Percentiles rank a stretch among this genome's conserved stretches.
Evolutionary conservation across 2,888 invertebrate species (phyloP).

Genomic region (Synanthedon tipuliformis): DNA sequence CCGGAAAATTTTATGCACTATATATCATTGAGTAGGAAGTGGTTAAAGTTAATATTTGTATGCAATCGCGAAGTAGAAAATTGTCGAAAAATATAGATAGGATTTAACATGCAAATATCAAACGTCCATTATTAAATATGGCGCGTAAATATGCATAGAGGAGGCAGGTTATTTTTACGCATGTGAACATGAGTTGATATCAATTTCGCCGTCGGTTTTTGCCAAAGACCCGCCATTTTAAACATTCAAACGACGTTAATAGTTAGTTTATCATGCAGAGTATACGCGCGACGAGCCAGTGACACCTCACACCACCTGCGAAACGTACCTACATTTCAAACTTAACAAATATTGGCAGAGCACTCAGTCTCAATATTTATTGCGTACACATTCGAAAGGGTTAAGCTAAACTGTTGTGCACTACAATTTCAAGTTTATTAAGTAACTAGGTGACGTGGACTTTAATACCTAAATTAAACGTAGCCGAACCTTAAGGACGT

Average conservation of each 20-base stretch:
- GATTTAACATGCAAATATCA: constrained; percentile 10
- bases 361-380: no score
- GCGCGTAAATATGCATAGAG: constrained; percentile 39
- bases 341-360: neutral
- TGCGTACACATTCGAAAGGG: neutral
- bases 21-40: no score
- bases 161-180: constrained; percentile 28
- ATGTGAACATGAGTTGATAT: constrained; percentile 38
- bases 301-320: neutral
- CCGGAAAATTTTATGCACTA: no score
- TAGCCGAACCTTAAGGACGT: no score
- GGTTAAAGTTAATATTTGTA: no score
- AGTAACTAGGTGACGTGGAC: no score
- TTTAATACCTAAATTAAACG: no score
- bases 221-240: constrained; percentile 26
- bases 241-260: constrained; percentile 32
- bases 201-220: constrained; percentile 38
- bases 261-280: constrained; percentile 7
- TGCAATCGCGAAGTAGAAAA: constrained; percentile 1
- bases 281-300: neutral
- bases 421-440: no score
- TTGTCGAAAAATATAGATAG: neutral
- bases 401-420: no score
- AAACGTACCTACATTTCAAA: neutral
- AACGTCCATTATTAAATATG: constrained; percentile 30